phyloP scores from a whole-genome alignment of 2,797 vertebrate species.

The Hapalemur alaotrensis region DNA sequence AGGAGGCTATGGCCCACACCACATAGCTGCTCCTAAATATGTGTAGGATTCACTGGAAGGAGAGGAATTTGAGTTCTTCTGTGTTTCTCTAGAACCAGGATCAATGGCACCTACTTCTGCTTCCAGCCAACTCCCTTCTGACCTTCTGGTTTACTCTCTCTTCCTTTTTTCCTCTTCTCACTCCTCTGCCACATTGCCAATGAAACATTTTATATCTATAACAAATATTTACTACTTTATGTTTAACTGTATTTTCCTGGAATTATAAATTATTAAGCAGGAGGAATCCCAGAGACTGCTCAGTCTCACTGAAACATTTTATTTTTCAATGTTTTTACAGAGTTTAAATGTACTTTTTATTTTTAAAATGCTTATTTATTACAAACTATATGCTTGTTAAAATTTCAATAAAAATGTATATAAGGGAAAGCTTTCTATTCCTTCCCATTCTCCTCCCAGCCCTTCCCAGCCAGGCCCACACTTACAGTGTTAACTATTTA shows the following conservation, averaged over 20 bases:
- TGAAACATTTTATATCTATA: neutral
- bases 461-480: neutral
- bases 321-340: neutral
- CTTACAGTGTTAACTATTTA: neutral
- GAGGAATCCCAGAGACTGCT: neutral
- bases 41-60: neutral
- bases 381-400: neutral
- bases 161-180: neutral
- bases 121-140: neutral
- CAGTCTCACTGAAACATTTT: neutral
- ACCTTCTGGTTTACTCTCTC: neutral
- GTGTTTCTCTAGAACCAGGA: neutral
- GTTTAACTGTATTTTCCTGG: neutral
- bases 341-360: neutral
- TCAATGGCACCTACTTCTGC: neutral
- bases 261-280: neutral
- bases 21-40: neutral
- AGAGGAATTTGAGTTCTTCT: neutral
- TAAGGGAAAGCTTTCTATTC: neutral
- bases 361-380: neutral
- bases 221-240: neutral
- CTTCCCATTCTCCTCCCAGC: neutral
- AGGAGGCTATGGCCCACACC: neutral
- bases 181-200: neutral
- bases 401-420: neutral